A percentile compares a stretch with the other conserved stretches of the same genome.
Conservation (phyloP, 2,113 vertebrate species). For the Murina feae region DNA sequence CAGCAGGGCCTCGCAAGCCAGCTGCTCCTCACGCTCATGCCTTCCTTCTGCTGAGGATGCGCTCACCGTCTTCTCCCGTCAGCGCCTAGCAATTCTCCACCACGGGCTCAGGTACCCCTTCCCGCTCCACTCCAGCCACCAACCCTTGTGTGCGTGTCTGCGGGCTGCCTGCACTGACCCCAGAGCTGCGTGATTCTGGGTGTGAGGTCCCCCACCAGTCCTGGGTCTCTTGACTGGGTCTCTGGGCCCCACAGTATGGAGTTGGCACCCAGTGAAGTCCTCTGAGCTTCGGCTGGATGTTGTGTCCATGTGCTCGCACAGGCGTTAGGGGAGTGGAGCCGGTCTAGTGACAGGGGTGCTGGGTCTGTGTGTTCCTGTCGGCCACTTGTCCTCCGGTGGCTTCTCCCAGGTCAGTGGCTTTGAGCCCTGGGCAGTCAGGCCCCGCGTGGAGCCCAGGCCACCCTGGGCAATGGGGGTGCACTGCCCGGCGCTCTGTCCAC, state of each 20-base stretch:
- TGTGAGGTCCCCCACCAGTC: accelerated
- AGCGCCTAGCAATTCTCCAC: background rate
- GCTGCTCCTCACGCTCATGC: background rate
- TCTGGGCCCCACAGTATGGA: background rate
- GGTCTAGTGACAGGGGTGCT: background rate
- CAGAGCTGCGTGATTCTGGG: accelerated
- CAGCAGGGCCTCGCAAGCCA: background rate
- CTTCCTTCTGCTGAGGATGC: background rate
- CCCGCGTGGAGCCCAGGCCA: too few relatives aligned
- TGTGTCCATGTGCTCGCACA: background rate
- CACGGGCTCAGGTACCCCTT: background rate
- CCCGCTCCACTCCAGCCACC: background rate
- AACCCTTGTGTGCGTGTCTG: background rate
- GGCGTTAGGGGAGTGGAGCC: accelerated
- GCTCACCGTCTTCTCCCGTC: background rate
- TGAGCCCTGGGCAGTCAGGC: background rate
- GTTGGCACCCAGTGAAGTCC: background rate
- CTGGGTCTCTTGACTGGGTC: background rate
- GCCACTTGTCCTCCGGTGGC: background rate
- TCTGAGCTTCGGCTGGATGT: background rate
- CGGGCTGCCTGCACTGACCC: accelerated
- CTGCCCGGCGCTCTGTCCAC: background rate
- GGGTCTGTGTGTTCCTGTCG: background rate
- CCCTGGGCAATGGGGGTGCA: background rate
- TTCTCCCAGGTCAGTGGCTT: background rate